Percentiles rank a stretch among this genome's conserved stretches.
Evolutionary conservation across 2,113 vertebrate genomes (phyloP).

Genomic region (Takifugu flavidus): DNA sequence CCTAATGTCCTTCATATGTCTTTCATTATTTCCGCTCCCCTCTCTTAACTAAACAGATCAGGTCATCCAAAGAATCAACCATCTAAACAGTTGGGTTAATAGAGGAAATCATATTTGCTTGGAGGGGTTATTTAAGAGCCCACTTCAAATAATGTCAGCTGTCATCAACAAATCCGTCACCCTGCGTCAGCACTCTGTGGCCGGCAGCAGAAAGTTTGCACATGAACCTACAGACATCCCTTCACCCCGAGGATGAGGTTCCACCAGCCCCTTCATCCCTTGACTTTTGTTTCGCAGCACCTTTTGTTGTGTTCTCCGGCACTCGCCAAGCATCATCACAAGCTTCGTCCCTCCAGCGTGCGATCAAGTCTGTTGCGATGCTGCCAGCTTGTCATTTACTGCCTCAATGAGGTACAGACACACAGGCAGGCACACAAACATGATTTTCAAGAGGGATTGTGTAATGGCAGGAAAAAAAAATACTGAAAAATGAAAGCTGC

Average conservation of each 20-base stretch:
- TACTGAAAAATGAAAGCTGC: neutral
- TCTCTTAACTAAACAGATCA: too few species aligned
- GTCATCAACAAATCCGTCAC: neutral
- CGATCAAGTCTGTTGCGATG: slow-evolving; percentile 40
- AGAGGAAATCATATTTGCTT: neutral
- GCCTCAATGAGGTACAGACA: slow-evolving; percentile 40
- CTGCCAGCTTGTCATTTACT: slow-evolving; percentile 58
- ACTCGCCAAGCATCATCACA: slow-evolving; percentile 33
- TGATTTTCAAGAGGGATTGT: slow-evolving; percentile 30
- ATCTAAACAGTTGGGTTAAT: neutral
- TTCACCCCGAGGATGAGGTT: slow-evolving; percentile 12
- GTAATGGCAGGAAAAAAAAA: neutral
- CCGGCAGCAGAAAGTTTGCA: slow-evolving; percentile 5
- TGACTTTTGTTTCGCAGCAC: slow-evolving; percentile 20
- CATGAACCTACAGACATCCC: slow-evolving; percentile 8
- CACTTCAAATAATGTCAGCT: too few species aligned
- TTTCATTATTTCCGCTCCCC: too few species aligned
- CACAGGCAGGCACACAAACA: slow-evolving; percentile 33
- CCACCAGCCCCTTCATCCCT: slow-evolving; percentile 18
- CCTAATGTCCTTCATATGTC: too few species aligned
- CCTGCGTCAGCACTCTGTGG: slow-evolving; percentile 1
- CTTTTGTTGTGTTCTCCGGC: slow-evolving; percentile 7
- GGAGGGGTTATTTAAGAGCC: too few species aligned
- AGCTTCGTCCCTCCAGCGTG: slow-evolving; percentile 27
- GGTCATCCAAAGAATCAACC: neutral